Conservation (phyloP, 2,797 vertebrate species). For the Poeciliopsis presidionis region DNA sequence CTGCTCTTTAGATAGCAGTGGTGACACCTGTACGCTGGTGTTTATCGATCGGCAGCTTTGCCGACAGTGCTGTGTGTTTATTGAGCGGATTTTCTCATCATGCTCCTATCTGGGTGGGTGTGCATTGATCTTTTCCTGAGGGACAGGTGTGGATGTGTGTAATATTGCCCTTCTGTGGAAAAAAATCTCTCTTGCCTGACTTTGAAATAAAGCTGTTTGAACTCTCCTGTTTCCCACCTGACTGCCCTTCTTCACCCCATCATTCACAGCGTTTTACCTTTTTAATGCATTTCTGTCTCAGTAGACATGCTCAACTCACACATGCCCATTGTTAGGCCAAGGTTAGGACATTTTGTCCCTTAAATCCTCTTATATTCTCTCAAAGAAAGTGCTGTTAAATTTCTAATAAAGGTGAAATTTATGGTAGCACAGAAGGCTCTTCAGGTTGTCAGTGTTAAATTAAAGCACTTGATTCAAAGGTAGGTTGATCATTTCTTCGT, state of each 20-base stretch:
- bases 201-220: constrained; percentile 66
- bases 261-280: constrained; percentile 44
- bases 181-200: constrained; percentile 51
- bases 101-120: constrained; percentile 43
- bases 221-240: constrained; percentile 51
- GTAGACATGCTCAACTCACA: constrained; percentile 44
- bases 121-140: constrained; percentile 64
- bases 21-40: constrained; percentile 68
- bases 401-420: constrained; percentile 20
- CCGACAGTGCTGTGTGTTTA: constrained; percentile 24
- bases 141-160: constrained; percentile 40
- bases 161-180: constrained; percentile 13
- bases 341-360: constrained; percentile 49
- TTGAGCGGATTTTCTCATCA: constrained; percentile 48
- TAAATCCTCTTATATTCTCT: constrained; percentile 53
- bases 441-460: constrained; percentile 34
- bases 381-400: constrained; percentile 42
- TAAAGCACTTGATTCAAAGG: constrained; percentile 24
- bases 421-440: constrained; percentile 29
- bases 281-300: constrained; percentile 46
- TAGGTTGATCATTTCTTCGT: constrained; percentile 14
- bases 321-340: constrained; percentile 57
- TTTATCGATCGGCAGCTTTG: constrained; percentile 67
- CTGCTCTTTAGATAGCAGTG: constrained; percentile 58
- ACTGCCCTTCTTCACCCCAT: constrained; percentile 48